These are phyloP conservation scores for Myiothlypis coronata DNA, from an alignment of 2,797 vertebrate genomes.

Conservation along the genomic window DNA sequence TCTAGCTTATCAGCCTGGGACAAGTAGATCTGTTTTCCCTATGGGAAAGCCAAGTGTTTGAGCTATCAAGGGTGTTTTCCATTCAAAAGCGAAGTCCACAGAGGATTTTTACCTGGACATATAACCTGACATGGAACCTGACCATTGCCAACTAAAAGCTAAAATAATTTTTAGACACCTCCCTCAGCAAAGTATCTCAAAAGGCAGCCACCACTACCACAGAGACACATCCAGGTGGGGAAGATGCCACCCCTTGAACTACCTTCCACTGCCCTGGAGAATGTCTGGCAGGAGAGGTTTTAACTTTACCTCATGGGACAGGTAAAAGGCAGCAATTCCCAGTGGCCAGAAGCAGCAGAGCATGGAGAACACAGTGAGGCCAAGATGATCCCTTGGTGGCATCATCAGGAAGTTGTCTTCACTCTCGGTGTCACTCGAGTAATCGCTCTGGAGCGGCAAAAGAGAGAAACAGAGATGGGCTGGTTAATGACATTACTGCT, in stretches of 20 bases:
- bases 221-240: background rate
- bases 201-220: background rate
- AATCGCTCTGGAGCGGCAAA: slow-evolving; percentile 80
- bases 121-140: background rate
- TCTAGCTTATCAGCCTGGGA: background rate
- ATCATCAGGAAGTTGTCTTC: slow-evolving; percentile 94
- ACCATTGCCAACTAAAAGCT: background rate
- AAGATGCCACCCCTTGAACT: background rate
- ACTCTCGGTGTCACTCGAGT: slow-evolving; percentile 90
- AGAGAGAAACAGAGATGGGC: background rate
- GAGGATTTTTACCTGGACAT: background rate
- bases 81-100: background rate
- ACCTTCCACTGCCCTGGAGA: background rate
- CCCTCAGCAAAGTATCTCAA: background rate
- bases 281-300: background rate
- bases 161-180: background rate
- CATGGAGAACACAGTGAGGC: slow-evolving; percentile 96
- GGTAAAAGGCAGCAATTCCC: slow-evolving; percentile 92
- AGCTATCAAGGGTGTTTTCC: background rate
- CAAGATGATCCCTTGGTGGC: slow-evolving; percentile 90
- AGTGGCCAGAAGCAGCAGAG: slow-evolving; percentile 97
- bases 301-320: slow-evolving; percentile 88
- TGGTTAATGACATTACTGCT: background rate
- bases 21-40: background rate
- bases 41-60: background rate